Evolutionary conservation across 2,113 vertebrate genomes (phyloP).

Genomic region (Rutilus rutilus): DNA sequence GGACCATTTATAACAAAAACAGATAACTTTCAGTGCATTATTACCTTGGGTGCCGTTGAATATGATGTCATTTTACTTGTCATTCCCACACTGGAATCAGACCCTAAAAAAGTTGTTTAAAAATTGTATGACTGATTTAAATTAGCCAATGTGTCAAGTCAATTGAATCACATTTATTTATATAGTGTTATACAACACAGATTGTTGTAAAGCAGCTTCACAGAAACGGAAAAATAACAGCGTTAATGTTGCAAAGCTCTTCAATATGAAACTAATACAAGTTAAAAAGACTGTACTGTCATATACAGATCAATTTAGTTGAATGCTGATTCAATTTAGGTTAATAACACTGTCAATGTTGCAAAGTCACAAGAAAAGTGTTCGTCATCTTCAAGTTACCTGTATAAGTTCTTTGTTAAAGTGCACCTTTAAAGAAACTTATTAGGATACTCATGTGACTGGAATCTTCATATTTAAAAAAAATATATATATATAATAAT

Average conservation of each 20-base stretch:
- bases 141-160: background rate
- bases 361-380: background rate
- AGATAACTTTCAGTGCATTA: background rate
- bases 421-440: too few relatives aligned
- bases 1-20: background rate
- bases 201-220: background rate
- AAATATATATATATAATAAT: too few relatives aligned
- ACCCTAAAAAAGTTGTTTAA: slow-evolving; percentile 55
- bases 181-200: too few relatives aligned
- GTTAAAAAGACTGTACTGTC: background rate
- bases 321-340: too few relatives aligned
- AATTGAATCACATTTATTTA: background rate
- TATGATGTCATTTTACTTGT: slow-evolving; percentile 54
- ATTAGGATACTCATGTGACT: too few relatives aligned
- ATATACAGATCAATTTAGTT: too few relatives aligned
- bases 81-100: slow-evolving; percentile 52
- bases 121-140: background rate
- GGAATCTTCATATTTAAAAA: too few relatives aligned
- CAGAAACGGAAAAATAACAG: background rate
- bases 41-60: slow-evolving; percentile 61
- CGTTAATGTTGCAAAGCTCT: too few relatives aligned
- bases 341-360: too few relatives aligned
- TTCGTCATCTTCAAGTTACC: background rate
- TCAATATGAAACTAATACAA: too few relatives aligned
- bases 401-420: background rate